A percentile compares a stretch with the other conserved stretches of the same genome.
Evolutionary conservation across 2,113 vertebrate genomes (phyloP).

Genomic region (Gavialis gangeticus): DNA sequence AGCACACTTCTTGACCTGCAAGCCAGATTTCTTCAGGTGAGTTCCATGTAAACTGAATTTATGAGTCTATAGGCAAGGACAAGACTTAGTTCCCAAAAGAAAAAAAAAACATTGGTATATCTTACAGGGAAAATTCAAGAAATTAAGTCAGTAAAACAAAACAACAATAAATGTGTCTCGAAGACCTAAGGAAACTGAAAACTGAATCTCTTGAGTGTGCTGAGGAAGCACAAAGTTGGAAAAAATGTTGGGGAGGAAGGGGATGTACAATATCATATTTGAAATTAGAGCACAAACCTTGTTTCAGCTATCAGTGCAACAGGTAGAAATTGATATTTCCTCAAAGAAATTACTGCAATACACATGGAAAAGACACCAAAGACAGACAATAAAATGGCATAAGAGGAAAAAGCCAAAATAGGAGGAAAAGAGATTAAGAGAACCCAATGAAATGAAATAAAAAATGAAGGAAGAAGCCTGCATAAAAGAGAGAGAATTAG

Average conservation of each 20-base stretch:
- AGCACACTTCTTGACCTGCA: not conserved
- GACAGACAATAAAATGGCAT: not conserved
- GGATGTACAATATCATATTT: not conserved
- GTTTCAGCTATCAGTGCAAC: not conserved
- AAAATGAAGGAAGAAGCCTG: not conserved
- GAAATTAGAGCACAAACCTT: not conserved
- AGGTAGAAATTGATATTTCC: not conserved
- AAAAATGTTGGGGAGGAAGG: not conserved
- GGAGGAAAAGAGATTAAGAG: not conserved
- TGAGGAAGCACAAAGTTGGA: not conserved
- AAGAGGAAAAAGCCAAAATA: not conserved
- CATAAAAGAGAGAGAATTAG: fast-evolving
- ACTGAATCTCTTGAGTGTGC: not conserved
- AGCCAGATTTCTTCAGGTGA: not conserved
- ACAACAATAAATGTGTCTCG: not conserved
- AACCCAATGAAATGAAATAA: not conserved
- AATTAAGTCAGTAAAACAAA: not conserved
- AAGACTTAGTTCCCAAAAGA: not conserved
- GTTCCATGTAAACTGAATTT: not conserved
- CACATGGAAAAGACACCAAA: not conserved
- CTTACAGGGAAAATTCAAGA: not conserved
- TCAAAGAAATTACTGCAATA: not conserved
- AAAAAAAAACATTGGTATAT: not conserved
- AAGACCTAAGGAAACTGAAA: not conserved
- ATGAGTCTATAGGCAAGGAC: not conserved